A percentile compares a stretch with the other conserved stretches of the same genome.
Conservation (phyloP, 1,140 invertebrate genomes). For the Ptiloglossa arizonensis region DNA sequence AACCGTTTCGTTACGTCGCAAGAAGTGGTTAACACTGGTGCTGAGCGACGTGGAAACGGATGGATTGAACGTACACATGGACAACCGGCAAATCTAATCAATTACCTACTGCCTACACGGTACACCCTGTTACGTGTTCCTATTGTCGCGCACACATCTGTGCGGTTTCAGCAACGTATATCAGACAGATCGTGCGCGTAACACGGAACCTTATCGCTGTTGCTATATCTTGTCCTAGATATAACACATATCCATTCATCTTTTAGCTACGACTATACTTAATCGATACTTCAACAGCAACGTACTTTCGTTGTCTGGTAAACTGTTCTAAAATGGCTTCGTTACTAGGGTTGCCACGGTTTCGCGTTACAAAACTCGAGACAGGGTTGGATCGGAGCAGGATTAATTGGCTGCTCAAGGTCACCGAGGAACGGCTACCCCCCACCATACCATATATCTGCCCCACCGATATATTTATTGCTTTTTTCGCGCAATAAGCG, state of each 20-base stretch:
- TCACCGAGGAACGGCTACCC: background rate
- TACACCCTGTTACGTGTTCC: constrained; percentile 25
- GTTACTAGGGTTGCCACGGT: background rate
- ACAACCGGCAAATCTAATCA: constrained; percentile 30
- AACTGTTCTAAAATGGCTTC: background rate
- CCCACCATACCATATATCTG: no score
- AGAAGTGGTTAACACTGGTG: constrained; percentile 22
- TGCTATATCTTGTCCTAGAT: background rate
- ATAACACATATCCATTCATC: background rate
- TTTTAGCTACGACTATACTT: background rate
- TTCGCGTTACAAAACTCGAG: background rate
- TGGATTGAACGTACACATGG: constrained; percentile 33
- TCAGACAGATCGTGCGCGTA: constrained; percentile 11
- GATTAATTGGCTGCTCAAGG: background rate
- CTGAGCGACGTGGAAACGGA: constrained; percentile 36
- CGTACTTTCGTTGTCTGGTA: no score
- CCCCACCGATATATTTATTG: no score
- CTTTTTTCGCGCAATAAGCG: no score
- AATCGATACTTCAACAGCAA: background rate
- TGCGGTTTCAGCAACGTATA: constrained; percentile 24
- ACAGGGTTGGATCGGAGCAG: background rate
- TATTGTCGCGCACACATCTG: constrained; percentile 25
- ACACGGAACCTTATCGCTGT: background rate
- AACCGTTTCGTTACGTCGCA: background rate
- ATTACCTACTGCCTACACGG: constrained; percentile 8